Conservation (phyloP, 2,113 vertebrate genomes). For the Corythornis madagascariensis region DNA sequence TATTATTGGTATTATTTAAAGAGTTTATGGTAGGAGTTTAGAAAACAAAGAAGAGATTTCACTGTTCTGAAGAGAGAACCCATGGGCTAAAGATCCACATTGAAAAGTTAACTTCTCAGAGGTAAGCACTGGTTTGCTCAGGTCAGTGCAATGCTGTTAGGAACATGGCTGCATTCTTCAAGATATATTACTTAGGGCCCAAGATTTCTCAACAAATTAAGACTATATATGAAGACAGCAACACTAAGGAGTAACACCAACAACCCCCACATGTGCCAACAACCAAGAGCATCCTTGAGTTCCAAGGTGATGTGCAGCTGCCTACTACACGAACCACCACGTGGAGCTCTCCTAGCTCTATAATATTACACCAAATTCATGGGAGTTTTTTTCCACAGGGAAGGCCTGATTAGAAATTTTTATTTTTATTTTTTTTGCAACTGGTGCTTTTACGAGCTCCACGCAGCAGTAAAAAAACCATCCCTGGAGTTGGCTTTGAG, state of each 20-base stretch:
- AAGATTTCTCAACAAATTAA: neutral
- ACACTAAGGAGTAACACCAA: neutral
- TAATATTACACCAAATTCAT: neutral
- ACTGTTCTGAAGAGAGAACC: neutral
- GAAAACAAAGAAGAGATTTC: neutral
- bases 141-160: neutral
- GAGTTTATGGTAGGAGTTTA: neutral
- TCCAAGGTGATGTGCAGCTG: neutral
- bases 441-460: neutral
- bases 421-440: neutral
- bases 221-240: neutral
- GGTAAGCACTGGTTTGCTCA: neutral
- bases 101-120: neutral
- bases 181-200: neutral
- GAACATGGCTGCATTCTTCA: neutral
- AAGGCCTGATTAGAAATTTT: neutral
- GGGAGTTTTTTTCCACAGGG: neutral
- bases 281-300: neutral
- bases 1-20: neutral
- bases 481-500: conserved; percentile 23
- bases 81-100: neutral
- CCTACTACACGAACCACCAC: neutral
- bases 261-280: rapidly evolving
- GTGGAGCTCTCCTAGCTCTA: neutral
- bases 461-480: conserved; percentile 31